These are phyloP conservation scores for Solea solea DNA, from an alignment of 2,113 vertebrate genomes.

Conservation along the genomic window DNA sequence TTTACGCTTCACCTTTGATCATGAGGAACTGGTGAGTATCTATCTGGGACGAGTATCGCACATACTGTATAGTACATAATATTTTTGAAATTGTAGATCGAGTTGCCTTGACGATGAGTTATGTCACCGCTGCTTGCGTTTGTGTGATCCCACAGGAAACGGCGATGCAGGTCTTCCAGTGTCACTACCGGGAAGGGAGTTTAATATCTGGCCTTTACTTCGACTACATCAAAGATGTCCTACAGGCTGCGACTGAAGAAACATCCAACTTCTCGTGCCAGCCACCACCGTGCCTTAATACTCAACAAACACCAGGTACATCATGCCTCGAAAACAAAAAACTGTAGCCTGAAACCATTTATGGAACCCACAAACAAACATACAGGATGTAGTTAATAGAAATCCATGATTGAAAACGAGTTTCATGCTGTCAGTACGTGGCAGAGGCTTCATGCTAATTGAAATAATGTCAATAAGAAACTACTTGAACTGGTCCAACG, in stretches of 20 bases:
- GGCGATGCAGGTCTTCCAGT: constrained; percentile 75
- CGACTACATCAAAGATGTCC: constrained; percentile 70
- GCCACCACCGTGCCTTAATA: constrained; percentile 63
- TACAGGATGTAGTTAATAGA: background rate
- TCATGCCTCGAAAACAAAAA: background rate
- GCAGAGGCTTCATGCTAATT: background rate
- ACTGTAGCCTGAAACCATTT: background rate
- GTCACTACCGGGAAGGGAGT: constrained; percentile 68
- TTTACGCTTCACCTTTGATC: constrained; percentile 74
- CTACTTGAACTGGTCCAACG: background rate
- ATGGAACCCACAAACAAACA: background rate
- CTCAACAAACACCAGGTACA: constrained; percentile 56
- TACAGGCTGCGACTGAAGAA: constrained; percentile 57
- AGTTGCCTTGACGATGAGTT: constrained; percentile 22
- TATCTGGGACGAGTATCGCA: too few relatives aligned
- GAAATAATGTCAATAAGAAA: background rate
- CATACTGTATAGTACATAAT: background rate
- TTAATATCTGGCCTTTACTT: constrained; percentile 71
- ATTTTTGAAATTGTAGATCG: background rate
- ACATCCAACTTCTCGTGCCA: constrained; percentile 64
- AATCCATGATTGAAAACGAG: background rate
- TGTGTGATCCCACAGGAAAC: constrained; percentile 64
- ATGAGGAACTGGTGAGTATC: constrained; percentile 68
- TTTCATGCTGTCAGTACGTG: background rate
- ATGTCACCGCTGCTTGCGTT: constrained; percentile 26